Evolutionary conservation across 2,888 invertebrate genomes (phyloP), one percentile per base, ranked within the genome.

Genomic region (Chymomyza amoena): DNA sequence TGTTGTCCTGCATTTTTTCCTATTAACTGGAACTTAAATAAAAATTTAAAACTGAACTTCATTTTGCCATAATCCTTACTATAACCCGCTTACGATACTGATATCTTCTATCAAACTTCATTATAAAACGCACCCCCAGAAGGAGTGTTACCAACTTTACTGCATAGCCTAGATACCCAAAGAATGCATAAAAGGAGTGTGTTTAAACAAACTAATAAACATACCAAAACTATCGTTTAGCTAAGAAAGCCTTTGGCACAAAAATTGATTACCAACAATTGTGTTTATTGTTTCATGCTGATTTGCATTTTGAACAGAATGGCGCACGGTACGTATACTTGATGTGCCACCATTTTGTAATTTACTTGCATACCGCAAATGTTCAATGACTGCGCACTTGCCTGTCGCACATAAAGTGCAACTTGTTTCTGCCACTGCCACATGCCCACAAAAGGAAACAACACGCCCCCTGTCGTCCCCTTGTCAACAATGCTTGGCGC

Each of bases 251-350:
- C 73, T 72, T 64, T 65, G 66, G 78, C 70, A 73, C 70, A 73
- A 88, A 45, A 85, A 85, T 85, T 88, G 84, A 88, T 85, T 88
- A 84, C 77, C 88, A 88, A 76, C 81, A 72, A 75, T 65, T 66
- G n/a, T 15, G 25, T 7, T n/a, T 13, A 45, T 45, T 45, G 39
- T 18, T 60, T 45, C 9, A 18, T 20, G 39, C 60, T 20, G 28
- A 25, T 25, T 32, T 20, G 25, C 62, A 45, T 61, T 45, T 45
- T 45, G 39, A 6, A 20, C 28, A 16, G 15, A 9, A 57, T 18
- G 61, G 64, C 50, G 32, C 39, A 61, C 61, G 70, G 61, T 56
- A 59, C 72, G 66, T 74, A 76, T 76, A 74, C 78, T 76, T 69
- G 68, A 74, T 66, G 54, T 56, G 65, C 57, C 39, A 20, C 25